Base-by-base conservation (phyloP, 2,888 invertebrate genomes). In the Hydrotaea cyrtoneurina region DNA sequence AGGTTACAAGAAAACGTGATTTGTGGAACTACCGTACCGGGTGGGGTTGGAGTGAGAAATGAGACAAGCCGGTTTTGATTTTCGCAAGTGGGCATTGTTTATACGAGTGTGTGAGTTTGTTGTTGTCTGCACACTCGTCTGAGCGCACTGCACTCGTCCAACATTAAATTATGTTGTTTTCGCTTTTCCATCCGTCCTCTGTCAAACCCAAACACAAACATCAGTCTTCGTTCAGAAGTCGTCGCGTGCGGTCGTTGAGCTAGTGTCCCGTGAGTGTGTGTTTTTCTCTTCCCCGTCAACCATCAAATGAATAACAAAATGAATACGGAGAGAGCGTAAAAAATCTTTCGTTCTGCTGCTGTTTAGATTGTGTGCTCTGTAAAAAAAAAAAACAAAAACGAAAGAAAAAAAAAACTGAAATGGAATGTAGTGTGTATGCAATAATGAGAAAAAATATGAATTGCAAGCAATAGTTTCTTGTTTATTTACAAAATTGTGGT, bases 151-250 rank as follows among this genome's bases (percentile, higher is more conserved):
- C 23, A 57, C 23, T 57, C 23, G 23, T 57, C 5, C 4, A 21
- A 21, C 57, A 57, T 21, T 21, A 57, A 55, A 57, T 21, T 19
- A 19, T 57, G 57, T 59, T 71, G 71, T 23, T 23, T 71, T 53
- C 53, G 71, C 50, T 50, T 11, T 19, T 21, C 71, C n/a, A 10
- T 26, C 50, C 50, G 3, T 26, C 50, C 50, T 26, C 71, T 8
- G 50, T 13, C 43, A 15, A 31, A 31, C 31, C 31, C 2, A 31
- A 31, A 2, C 31, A 31, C 31, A 31, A 31, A 31, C 31, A 31
- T 7, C 31, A 86, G 83, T 86, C 80, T 86, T 79, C 83, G 82
- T 59, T 85, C 80, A 83, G 85, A 85, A 80, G 78, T 83, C 86
- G 85, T 78, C 78, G 86, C 76, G 86, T 85, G 80, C 83, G 86